These are phyloP conservation scores for Clarias batrachus DNA, from an alignment of 2,113 vertebrate genomes.

Conservation along the genomic window DNA sequence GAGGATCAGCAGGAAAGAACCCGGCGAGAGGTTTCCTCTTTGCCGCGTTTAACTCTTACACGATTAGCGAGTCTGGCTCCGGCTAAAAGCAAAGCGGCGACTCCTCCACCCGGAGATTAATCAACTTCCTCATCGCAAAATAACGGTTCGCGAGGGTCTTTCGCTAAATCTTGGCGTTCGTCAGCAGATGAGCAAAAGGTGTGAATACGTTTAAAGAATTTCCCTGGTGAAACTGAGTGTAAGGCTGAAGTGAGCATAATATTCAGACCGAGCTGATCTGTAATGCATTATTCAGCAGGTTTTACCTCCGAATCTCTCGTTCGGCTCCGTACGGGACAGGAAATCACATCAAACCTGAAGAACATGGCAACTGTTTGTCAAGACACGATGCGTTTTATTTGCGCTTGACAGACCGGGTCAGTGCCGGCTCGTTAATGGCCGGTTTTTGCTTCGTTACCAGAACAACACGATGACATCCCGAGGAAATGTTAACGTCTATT, in stretches of 20 bases:
- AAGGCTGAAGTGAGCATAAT: neutral
- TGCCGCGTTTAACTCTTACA: conserved; percentile 4
- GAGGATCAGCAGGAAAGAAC: conserved; percentile 44
- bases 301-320: conserved; percentile 11
- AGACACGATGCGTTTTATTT: neutral
- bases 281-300: conserved; percentile 30
- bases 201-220: neutral
- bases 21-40: conserved; percentile 3
- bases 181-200: neutral
- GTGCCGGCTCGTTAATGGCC: neutral
- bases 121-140: neutral
- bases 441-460: neutral
- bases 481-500: neutral
- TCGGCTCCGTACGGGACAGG: neutral
- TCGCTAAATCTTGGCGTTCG: neutral
- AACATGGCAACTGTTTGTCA: neutral
- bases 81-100: neutral
- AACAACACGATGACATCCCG: neutral
- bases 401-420: neutral
- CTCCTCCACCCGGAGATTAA: neutral
- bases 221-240: neutral
- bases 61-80: conserved; percentile 26
- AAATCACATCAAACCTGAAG: neutral
- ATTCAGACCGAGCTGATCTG: neutral
- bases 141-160: neutral